phyloP scores from a whole-genome alignment of 2,797 vertebrate genomes.

The Lagorchestes hirsutus region DNA sequence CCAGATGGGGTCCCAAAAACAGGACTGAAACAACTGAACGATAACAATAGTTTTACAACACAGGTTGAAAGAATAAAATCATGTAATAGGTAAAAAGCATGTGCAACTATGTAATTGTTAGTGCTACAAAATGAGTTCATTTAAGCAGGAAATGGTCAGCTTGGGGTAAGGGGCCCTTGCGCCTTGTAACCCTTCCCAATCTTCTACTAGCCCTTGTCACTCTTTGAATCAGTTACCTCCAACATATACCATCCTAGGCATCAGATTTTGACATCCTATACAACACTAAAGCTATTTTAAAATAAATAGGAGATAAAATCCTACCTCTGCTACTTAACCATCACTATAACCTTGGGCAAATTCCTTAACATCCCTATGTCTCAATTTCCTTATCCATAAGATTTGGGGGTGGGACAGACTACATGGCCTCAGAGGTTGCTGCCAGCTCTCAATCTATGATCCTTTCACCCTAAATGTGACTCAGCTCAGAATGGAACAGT shows the following conservation, averaged over 20 bases:
- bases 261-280: conserved; percentile 73
- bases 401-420: neutral
- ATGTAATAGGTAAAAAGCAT: neutral
- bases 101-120: neutral
- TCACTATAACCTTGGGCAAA: neutral
- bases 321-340: neutral
- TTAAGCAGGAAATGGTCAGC: neutral
- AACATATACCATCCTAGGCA: conserved; percentile 64
- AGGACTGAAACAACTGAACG: neutral
- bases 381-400: neutral
- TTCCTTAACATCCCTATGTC: neutral
- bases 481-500: conserved; percentile 74
- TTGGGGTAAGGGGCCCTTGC: neutral
- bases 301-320: conserved; percentile 77
- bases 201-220: neutral
- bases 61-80: neutral
- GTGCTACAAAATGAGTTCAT: neutral
- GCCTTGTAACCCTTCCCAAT: neutral
- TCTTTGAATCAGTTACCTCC: neutral
- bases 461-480: conserved; percentile 63
- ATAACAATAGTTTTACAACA: neutral
- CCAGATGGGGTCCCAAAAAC: neutral
- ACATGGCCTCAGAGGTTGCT: neutral
- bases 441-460: neutral
- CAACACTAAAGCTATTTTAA: conserved; percentile 74